These are phyloP conservation scores for Philonicus albiceps DNA, from an alignment of 2,888 invertebrate genomes.

Conservation along the genomic window DNA sequence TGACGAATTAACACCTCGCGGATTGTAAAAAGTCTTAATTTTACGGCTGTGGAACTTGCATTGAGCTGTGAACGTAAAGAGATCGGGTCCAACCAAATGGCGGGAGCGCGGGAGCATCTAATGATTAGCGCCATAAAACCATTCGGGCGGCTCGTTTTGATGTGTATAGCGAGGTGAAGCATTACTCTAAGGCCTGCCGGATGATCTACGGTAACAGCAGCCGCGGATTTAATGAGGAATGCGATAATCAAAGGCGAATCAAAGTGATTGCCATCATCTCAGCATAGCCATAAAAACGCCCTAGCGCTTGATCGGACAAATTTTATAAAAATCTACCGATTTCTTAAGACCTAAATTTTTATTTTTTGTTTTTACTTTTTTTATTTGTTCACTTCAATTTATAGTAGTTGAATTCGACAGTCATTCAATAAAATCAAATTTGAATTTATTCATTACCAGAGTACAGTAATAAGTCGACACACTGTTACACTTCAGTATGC, in stretches of 20 bases:
- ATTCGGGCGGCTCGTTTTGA: conserved; percentile 28
- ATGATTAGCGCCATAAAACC: conserved; percentile 25
- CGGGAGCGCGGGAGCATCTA: conserved; percentile 32
- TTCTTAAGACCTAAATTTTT: conserved; percentile 9
- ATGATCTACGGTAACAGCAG: not conserved
- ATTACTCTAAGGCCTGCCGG: not conserved
- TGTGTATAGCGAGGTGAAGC: not conserved
- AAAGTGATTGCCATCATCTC: not conserved
- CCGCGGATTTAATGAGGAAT: not conserved
- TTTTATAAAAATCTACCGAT: not conserved
- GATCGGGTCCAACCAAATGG: not conserved
- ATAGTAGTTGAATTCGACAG: not conserved
- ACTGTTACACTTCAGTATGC: no score
- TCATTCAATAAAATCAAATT: not conserved
- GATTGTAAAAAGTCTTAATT: conserved; percentile 46
- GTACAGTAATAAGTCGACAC: not conserved
- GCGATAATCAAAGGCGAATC: conserved; percentile 9
- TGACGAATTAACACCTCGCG: conserved; percentile 45
- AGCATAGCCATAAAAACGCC: not conserved
- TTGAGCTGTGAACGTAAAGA: conserved; percentile 27
- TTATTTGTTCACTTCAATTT: not conserved
- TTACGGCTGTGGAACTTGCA: conserved; percentile 39
- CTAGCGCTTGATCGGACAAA: not conserved
- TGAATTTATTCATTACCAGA: not conserved
- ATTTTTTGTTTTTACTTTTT: not conserved